Evolutionary conservation across 2,888 invertebrate genomes (phyloP).

Genomic region (Drosophila histrio): DNA sequence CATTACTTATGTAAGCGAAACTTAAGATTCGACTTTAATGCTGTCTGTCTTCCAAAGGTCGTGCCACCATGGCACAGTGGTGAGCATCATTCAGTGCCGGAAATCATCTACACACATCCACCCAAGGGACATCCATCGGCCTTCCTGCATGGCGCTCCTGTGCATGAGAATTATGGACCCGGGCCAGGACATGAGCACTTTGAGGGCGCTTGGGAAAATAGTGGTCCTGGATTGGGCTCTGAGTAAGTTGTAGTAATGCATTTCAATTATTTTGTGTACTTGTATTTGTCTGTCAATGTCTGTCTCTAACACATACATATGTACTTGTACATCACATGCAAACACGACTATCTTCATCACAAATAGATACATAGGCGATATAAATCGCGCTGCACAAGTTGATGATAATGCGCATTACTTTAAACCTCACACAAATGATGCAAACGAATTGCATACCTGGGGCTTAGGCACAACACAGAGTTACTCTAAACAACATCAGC

Average conservation of each 20-base stretch:
- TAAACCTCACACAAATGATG: conserved; percentile 85
- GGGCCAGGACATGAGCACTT: conserved; percentile 84
- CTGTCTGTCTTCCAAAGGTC: conserved; percentile 62
- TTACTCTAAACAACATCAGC: conserved; percentile 56
- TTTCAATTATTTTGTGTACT: background rate
- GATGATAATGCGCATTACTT: conserved; percentile 84
- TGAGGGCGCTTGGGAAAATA: conserved; percentile 86
- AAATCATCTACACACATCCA: conserved; percentile 82
- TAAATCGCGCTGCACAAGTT: conserved; percentile 87
- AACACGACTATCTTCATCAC: conserved; percentile 31
- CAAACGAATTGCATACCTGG: conserved; percentile 87
- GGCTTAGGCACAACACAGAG: conserved; percentile 85
- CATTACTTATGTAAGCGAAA: conserved; percentile 7
- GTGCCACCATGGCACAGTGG: conserved; percentile 81
- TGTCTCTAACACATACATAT: conserved; percentile 44
- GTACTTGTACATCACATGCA: conserved; percentile 13
- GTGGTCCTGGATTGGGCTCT: conserved; percentile 87
- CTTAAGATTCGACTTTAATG: conserved; percentile 25
- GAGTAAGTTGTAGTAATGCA: conserved; percentile 85
- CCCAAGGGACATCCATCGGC: conserved; percentile 82
- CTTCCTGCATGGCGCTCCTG: conserved; percentile 81
- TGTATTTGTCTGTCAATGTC: conserved; percentile 43
- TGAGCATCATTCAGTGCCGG: conserved; percentile 78
- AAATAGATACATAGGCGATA: conserved; percentile 86
- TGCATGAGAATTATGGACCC: conserved; percentile 79